Conservation (phyloP, 2,113 vertebrate genomes). For the Siphamia tubifer region DNA sequence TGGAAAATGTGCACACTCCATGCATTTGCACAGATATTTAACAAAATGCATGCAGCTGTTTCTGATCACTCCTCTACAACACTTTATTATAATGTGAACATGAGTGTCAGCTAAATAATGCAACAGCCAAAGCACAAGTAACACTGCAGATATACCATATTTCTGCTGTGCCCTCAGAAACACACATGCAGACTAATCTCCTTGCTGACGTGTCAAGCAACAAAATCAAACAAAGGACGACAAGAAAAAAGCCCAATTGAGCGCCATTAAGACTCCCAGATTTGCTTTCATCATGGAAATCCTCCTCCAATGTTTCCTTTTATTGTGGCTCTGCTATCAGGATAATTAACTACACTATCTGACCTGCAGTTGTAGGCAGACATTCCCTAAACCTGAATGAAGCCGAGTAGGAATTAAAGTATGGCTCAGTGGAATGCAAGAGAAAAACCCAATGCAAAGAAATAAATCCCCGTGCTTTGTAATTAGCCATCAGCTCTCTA, state of each 20-base stretch:
- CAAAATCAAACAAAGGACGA: slow-evolving; percentile 62
- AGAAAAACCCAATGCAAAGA: slow-evolving; percentile 54
- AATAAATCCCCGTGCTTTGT: slow-evolving; percentile 66
- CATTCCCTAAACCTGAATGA: slow-evolving; percentile 30
- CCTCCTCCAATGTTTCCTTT: slow-evolving; percentile 55
- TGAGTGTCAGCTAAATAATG: neutral
- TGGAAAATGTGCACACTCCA: neutral
- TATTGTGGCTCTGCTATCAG: slow-evolving; percentile 46
- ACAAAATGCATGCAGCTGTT: too few relatives aligned
- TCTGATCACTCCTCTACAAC: neutral
- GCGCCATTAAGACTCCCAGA: slow-evolving; percentile 37
- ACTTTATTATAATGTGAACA: neutral
- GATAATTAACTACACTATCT: slow-evolving; percentile 64
- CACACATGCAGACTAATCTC: slow-evolving; percentile 25
- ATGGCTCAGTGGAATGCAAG: slow-evolving; percentile 10
- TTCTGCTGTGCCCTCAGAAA: neutral
- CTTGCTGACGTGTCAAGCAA: slow-evolving; percentile 31
- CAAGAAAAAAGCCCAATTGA: slow-evolving; percentile 22
- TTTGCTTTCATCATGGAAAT: slow-evolving; percentile 64
- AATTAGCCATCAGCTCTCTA: slow-evolving; percentile 59
- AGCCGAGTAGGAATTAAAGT: slow-evolving; percentile 50
- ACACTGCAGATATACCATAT: neutral
- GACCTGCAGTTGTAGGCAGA: slow-evolving; percentile 43
- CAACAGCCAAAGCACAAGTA: neutral
- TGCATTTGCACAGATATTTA: neutral